These are phyloP conservation scores for Nerophis ophidion DNA, from an alignment of 2,113 vertebrate genomes.

Conservation along the genomic window DNA sequence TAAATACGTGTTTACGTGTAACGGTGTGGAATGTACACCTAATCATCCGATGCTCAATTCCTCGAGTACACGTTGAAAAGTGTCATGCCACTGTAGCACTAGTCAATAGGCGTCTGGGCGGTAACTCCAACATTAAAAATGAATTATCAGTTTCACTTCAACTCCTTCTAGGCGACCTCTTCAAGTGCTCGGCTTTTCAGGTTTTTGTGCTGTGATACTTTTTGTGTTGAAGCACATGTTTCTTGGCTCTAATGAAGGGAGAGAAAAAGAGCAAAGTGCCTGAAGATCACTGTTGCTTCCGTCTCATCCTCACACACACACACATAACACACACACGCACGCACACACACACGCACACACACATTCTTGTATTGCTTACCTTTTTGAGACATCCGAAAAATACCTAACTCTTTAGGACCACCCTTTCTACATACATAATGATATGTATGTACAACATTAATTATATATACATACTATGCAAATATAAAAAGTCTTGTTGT, in stretches of 20 bases:
- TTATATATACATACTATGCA: too few relatives aligned
- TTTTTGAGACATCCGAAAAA: too few relatives aligned
- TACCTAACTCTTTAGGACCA: too few relatives aligned
- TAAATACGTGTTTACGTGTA: too few relatives aligned
- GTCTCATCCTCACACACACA: constrained; percentile 28
- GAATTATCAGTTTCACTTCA: not conserved
- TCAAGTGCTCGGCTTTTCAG: constrained; percentile 16
- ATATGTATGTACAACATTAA: too few relatives aligned
- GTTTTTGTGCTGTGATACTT: constrained; percentile 5
- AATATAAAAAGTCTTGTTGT: too few relatives aligned
- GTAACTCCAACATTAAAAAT: not conserved
- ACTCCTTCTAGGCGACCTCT: not conserved
- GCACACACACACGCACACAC: constrained; percentile 20
- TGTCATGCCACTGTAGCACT: not conserved
- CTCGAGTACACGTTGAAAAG: not conserved
- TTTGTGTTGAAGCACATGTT: constrained; percentile 12
- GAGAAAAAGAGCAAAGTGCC: constrained; percentile 27
- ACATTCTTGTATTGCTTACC: too few relatives aligned
- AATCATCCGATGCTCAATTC: not conserved
- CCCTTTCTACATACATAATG: too few relatives aligned
- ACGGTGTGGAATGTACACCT: too few relatives aligned
- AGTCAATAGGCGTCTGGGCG: too few relatives aligned
- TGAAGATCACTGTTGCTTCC: constrained; percentile 44
- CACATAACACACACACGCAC: constrained; percentile 18
- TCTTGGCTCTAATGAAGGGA: constrained; percentile 41